Evolutionary conservation across 2,888 invertebrate genomes (phyloP), one percentile per base, ranked within the genome.

Genomic region (Spodoptera picta): DNA sequence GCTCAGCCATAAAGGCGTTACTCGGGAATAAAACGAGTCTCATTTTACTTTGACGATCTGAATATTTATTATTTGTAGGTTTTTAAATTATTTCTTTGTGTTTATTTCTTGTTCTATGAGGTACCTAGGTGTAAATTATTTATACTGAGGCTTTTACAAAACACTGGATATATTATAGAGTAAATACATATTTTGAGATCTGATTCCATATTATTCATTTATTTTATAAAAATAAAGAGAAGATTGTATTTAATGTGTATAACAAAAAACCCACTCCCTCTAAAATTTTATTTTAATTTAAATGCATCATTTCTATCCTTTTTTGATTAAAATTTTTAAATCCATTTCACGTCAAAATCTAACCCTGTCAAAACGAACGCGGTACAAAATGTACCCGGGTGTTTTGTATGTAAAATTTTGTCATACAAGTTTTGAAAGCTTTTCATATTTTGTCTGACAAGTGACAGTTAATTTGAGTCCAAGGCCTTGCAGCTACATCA

Each of bases 381-480:
- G 44, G 63, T 57, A 65, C 62, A 74, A 77, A 78, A 74, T 69
- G 55, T 55, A 65, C 60, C 79, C 49, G 57, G 48, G 59, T 41
- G 59, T 73, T 75, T 69, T 64, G 54, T 65, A 45, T 67, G 50
- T 63, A 71, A 79, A 70, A 79, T 78, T 52, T 68, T 75, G 73
- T 68, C 59, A 69, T 43, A 68, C 61, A 80, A 79, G 64, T 75
- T 79, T 71, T 66, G 68, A 72, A 78, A 67, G 69, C 79, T 71
- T 75, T 73, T 79, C 69, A 76, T 69, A 76, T 77, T 80, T 73
- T 61, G 76, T 77, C 45, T 65, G 76, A 78, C 77, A 77, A 76
- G 80, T 80, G 82, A 81, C 83, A 82, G 83, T 83, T 85, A 84
- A 86, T 86, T 83, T 81, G 69, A 74, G 72, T 60, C 74, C 71